Evolutionary conservation across 1,140 invertebrate species (phyloP).

Genomic region (Holcopasites calliopsidis): DNA sequence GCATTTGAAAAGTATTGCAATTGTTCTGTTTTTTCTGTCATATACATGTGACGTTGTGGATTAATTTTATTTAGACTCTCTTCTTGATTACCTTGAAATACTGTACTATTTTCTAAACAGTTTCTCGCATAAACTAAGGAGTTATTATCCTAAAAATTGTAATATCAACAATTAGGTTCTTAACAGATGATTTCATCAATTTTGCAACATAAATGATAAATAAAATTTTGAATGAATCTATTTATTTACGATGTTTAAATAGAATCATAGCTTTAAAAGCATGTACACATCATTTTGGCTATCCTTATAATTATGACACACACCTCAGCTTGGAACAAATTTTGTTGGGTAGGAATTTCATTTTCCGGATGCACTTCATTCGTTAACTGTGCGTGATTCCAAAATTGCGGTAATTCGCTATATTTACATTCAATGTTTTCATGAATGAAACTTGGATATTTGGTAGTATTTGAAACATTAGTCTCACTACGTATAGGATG

Average conservation of each 20-base stretch:
- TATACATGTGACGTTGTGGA: conserved; percentile 41
- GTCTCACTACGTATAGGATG: conserved; percentile 65
- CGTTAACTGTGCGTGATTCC: conserved; percentile 73
- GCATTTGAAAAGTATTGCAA: conserved; percentile 26
- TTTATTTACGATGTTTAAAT: neutral
- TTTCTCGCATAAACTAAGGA: conserved; percentile 53
- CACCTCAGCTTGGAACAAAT: conserved; percentile 63
- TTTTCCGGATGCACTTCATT: conserved; percentile 70
- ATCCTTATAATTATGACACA: conserved; percentile 36
- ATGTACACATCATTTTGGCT: neutral
- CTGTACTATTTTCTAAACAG: conserved; percentile 52
- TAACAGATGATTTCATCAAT: neutral
- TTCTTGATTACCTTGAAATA: conserved; percentile 54
- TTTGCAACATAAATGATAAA: neutral
- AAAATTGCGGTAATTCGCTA: conserved; percentile 75
- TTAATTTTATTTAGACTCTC: conserved; percentile 33
- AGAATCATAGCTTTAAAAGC: conserved; percentile 26
- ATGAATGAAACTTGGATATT: conserved; percentile 74
- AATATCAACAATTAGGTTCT: neutral
- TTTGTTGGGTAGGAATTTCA: conserved; percentile 66
- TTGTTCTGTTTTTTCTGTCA: conserved; percentile 33
- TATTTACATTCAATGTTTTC: conserved; percentile 76
- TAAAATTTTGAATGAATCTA: neutral
- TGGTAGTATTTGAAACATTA: conserved; percentile 62
- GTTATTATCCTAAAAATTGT: conserved; percentile 50